Evolutionary conservation across 1,140 invertebrate species (phyloP).

Genomic region (Megalopta genalis): DNA sequence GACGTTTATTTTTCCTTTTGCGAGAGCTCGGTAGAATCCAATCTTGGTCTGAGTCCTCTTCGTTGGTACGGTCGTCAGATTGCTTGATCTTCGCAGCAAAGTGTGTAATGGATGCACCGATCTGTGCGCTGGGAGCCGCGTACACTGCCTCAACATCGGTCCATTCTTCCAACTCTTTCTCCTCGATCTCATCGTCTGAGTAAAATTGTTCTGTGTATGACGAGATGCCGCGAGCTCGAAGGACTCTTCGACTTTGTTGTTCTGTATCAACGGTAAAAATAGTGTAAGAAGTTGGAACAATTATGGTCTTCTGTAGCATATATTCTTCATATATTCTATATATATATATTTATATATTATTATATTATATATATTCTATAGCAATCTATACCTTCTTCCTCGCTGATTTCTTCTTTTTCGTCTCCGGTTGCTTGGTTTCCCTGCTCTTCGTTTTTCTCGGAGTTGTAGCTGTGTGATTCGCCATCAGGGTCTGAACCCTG

Average conservation of each 20-base stretch:
- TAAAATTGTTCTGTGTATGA: conserved; percentile 76
- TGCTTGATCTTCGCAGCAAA: conserved; percentile 50
- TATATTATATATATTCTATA: too few species aligned
- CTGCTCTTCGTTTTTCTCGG: background rate
- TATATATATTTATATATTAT: too few species aligned
- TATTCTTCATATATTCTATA: too few species aligned
- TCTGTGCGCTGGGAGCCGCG: conserved; percentile 62
- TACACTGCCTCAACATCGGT: conserved; percentile 66
- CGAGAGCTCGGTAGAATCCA: conserved; percentile 76
- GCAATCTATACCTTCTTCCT: background rate
- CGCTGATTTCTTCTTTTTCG: conserved; percentile 7
- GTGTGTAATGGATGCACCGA: conserved; percentile 57
- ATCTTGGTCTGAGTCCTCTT: conserved; percentile 77
- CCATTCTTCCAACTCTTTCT: conserved; percentile 72
- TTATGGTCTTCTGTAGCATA: background rate
- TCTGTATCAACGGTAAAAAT: conserved; percentile 39
- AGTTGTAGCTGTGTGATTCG: background rate
- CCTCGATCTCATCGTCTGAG: conserved; percentile 71
- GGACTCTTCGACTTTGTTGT: conserved; percentile 66
- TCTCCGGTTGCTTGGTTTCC: background rate
- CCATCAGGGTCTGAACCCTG: background rate
- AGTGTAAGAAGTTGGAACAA: background rate
- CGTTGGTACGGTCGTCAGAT: conserved; percentile 59
- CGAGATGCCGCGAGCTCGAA: conserved; percentile 73
- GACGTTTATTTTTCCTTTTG: conserved; percentile 76